Percentiles rank a stretch among this genome's conserved stretches.
These are phyloP conservation scores for Pseudocheirus occidentalis DNA, from an alignment of 2,797 vertebrate genomes.

Conservation along the genomic window DNA sequence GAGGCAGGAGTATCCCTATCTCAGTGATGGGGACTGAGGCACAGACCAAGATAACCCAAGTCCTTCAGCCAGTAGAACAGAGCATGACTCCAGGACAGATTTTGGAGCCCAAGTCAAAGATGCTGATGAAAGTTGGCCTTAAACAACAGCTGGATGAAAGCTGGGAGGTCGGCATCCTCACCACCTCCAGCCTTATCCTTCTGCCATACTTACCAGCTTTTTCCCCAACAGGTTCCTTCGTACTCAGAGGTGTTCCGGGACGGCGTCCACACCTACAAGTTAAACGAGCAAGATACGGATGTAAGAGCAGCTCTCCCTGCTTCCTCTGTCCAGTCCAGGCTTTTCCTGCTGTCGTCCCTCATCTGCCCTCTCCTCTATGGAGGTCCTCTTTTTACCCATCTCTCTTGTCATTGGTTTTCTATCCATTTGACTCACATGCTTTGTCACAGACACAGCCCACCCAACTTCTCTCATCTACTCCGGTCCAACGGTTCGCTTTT, in stretches of 20 bases:
- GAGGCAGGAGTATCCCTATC: neutral
- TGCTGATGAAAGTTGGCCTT: neutral
- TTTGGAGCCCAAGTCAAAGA: neutral
- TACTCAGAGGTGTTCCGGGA: slow-evolving; percentile 93
- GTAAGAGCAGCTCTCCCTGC: slow-evolving; percentile 87
- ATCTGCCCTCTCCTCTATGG: neutral
- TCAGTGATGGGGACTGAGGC: neutral
- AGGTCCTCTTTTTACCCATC: neutral
- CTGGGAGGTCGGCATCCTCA: neutral
- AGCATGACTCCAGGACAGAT: neutral
- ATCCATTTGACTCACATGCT: slow-evolving; percentile 12
- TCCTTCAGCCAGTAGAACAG: neutral
- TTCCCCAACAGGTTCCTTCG: slow-evolving; percentile 89
- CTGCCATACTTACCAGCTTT: slow-evolving; percentile 63
- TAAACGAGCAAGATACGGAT: slow-evolving; percentile 96
- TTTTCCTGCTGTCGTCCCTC: neutral
- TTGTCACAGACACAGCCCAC: slow-evolving; percentile 10
- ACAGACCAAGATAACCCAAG: neutral
- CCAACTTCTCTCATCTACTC: neutral
- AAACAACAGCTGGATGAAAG: slow-evolving; percentile 1
- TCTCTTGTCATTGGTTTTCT: slow-evolving; percentile 15
- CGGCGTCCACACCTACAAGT: slow-evolving; percentile 91
- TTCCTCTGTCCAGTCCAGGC: neutral
- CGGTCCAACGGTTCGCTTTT: neutral
- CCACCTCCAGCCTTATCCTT: neutral